These are phyloP conservation scores for Alosa alosa DNA, from an alignment of 2,113 vertebrate genomes.

Conservation along the genomic window DNA sequence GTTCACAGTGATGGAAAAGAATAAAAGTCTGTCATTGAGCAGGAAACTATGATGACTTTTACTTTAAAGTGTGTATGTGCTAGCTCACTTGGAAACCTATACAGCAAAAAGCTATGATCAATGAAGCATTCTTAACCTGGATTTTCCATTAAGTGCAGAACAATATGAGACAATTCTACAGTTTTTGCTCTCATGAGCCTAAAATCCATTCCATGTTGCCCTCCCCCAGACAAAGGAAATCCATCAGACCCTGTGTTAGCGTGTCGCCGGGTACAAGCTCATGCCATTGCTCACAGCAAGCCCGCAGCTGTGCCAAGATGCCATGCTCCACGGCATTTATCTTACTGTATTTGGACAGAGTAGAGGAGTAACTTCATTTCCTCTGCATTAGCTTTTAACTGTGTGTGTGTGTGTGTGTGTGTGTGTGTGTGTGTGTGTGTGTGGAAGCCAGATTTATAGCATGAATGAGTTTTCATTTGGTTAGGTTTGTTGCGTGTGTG, in stretches of 20 bases:
- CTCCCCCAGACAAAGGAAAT: neutral
- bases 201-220: neutral
- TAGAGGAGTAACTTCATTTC: constrained; percentile 54
- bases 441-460: too few relatives aligned
- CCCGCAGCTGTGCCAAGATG: neutral
- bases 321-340: constrained; percentile 43
- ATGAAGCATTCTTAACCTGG: neutral
- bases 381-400: constrained; percentile 41
- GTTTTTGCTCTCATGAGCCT: neutral
- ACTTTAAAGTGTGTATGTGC: neutral
- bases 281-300: neutral
- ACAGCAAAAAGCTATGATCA: neutral
- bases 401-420: constrained; percentile 50
- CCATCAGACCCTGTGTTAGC: neutral
- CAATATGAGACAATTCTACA: neutral
- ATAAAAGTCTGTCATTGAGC: neutral
- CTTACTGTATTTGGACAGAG: constrained; percentile 47
- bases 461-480: neutral
- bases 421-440: neutral
- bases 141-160: neutral
- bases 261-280: neutral
- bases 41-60: neutral
- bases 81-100: neutral
- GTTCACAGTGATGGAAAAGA: neutral
- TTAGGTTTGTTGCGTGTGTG: neutral